Percentiles rank a stretch among this genome's conserved stretches.
Conservation (phyloP, 2,888 invertebrate genomes). For the Gymnosoma rotundatum region DNA sequence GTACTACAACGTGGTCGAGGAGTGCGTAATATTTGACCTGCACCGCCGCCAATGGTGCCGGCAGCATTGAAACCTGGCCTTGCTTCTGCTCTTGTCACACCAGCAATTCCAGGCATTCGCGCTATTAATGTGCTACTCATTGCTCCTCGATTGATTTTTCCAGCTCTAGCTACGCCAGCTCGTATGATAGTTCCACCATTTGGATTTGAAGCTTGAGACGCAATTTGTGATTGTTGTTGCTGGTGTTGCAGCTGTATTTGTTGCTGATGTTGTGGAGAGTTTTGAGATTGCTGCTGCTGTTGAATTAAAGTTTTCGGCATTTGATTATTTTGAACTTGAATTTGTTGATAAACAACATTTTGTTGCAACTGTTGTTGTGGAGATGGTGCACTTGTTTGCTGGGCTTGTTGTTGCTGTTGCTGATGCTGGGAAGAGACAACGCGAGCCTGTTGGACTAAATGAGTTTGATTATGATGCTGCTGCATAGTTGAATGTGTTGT, state of each 20-base stretch:
- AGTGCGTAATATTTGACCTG: constrained; percentile 67
- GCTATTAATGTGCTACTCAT: constrained; percentile 70
- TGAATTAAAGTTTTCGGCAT: constrained; percentile 68
- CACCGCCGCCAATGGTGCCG: constrained; percentile 57
- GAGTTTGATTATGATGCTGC: constrained; percentile 72
- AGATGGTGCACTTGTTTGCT: constrained; percentile 71
- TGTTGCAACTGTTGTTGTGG: constrained; percentile 69
- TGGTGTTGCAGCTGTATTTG: constrained; percentile 67
- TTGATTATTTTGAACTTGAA: constrained; percentile 74
- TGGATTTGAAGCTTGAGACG: constrained; percentile 50
- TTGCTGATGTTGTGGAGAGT: constrained; percentile 70
- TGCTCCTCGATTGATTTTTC: constrained; percentile 61
- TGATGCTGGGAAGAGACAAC: constrained; percentile 65
- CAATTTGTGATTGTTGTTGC: constrained; percentile 63
- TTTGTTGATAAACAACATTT: constrained; percentile 78
- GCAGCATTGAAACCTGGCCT: constrained; percentile 51
- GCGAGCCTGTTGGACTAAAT: constrained; percentile 77
- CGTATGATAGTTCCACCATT: constrained; percentile 60
- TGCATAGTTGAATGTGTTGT: constrained; percentile 72
- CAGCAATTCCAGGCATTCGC: constrained; percentile 67
- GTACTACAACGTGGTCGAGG: constrained; percentile 70
- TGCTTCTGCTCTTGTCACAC: constrained; percentile 59
- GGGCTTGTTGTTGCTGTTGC: constrained; percentile 66
- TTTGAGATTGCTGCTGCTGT: constrained; percentile 66
- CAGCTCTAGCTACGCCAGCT: constrained; percentile 51